A percentile compares a stretch with the other conserved stretches of the same genome.
Evolutionary conservation across 2,888 invertebrate genomes (phyloP).

Genomic region (Beris chalybata): DNA sequence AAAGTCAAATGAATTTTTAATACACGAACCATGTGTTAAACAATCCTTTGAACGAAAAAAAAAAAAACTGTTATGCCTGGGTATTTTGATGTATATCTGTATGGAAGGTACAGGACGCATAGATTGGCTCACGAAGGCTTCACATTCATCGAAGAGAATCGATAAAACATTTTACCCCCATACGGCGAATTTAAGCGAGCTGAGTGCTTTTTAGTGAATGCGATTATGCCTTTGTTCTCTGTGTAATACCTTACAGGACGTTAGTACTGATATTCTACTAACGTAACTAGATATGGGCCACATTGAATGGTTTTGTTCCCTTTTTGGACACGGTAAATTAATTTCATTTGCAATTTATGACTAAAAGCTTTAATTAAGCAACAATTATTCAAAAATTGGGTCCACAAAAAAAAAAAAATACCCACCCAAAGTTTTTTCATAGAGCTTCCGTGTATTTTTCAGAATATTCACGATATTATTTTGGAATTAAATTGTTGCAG

Average conservation of each 20-base stretch:
- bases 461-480: too few relatives aligned
- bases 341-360: constrained; percentile 32
- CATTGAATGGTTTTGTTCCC: neutral
- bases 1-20: constrained; percentile 37
- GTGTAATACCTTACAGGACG: too few relatives aligned
- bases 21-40: constrained; percentile 30
- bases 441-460: too few relatives aligned
- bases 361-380: constrained; percentile 36
- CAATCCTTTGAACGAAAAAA: constrained; percentile 19
- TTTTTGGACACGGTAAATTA: constrained; percentile 25
- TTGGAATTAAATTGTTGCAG: too few relatives aligned
- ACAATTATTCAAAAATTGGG: constrained; percentile 23
- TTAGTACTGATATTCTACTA: too few relatives aligned
- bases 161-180: constrained; percentile 19
- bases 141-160: constrained; percentile 3
- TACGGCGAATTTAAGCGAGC: constrained; percentile 9
- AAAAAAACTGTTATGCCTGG: too few relatives aligned
- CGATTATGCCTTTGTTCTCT: too few relatives aligned
- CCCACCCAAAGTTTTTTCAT: too few relatives aligned
- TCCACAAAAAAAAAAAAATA: neutral
- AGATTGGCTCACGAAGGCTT: too few relatives aligned
- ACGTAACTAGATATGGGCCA: neutral
- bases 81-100: too few relatives aligned
- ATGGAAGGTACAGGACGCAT: too few relatives aligned
- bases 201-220: constrained; percentile 28